Evolutionary conservation across 2,113 vertebrate species (phyloP), one percentile per base, ranked within the genome.

Genomic region (Heptranchias perlo): DNA sequence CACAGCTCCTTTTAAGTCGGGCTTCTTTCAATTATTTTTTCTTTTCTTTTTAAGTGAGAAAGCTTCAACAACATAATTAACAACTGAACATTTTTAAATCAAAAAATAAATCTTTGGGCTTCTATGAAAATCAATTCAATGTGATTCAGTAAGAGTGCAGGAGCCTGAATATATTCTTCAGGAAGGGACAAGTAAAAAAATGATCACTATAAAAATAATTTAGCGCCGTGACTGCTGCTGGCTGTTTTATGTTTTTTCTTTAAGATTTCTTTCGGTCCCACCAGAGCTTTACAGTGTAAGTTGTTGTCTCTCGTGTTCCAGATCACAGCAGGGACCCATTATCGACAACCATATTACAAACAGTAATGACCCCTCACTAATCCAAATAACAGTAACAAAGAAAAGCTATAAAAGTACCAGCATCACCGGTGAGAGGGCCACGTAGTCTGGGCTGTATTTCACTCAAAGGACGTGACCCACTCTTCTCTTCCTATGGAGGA

Each of bases 201-300:
- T 28, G 25, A 95, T 95, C 28, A 35, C 64, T 67, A 95, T 95
- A 69, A 95, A 95, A 69, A 69, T 95, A 95, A 95, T 95, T 95
- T 95, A 94, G 23, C 25, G 13, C 92, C 25, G 3, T 44, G 92
- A 65, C 64, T 69, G 64, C 64, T 73, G 94, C 93, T 94, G 93
- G 93, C 93, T 11, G 93, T 69, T 95, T 95, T 95, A 95, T 69
- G 65, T 52, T 69, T 49, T 44, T 69, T 91, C 58, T 91, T 49
- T 52, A 47, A 73, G 65, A 95, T 95, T 95, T 49, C 64, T 69
- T 31, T 35, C 23, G 21, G 47, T 95, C 94, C 64, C 65, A 69
- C 4, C 94, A 95, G 64, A 73, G 64, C 64, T 95, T 95, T 69
- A 94, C 93, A 28, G 39, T 67, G 93, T 44, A 47, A 64, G 62